Evolutionary conservation across 2,797 vertebrate species (phyloP), one percentile per base, ranked within the genome.

Genomic region (Micrastur ruficollis): DNA sequence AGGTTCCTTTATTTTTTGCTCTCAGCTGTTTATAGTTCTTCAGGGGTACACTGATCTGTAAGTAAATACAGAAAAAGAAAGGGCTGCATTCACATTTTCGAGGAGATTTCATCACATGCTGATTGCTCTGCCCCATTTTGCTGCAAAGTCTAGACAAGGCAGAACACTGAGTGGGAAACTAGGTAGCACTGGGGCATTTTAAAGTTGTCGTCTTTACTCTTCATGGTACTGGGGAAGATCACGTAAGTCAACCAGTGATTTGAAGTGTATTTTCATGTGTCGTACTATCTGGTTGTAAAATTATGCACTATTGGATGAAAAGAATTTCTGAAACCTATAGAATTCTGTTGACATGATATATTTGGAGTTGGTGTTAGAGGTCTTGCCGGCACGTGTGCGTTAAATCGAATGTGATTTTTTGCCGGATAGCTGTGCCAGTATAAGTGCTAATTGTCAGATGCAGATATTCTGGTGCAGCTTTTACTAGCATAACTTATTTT

Each of bases 1-100:
- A 76, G 38, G 72, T 71, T 49, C 86, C 75, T 97, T 97, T 92
- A 94, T 89, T 96, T 96, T 95, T 93, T 44, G 44, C 83, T 92
- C 86, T 93, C 83, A 29, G 29, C 80, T 91, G 78, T 95, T 95
- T 95, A 88, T 80, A 89, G 75, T 87, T 95, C 85, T 84, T 90
- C 71, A 42, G 94, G 74, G 76, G 52, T 94, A 26, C 61, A 27
- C 82, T 94, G 82, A 94, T 92, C 80, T 96, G 8, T 76, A 97
- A 95, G 79, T 89, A 97, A 92, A 89, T 81, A 93, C 8, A 46
- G 90, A 65, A 88, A 7, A 85, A 97, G 81, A 95, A 96, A 94
- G 71, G 74, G 22, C 65, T 78, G 58, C 75, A 92, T 89, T 91
- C 62, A 95, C 53, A 31, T 91, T 97, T 96, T 92, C 2, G 10